Evolutionary conservation across 2,113 vertebrate genomes (phyloP).

Genomic region (Athene noctua): DNA sequence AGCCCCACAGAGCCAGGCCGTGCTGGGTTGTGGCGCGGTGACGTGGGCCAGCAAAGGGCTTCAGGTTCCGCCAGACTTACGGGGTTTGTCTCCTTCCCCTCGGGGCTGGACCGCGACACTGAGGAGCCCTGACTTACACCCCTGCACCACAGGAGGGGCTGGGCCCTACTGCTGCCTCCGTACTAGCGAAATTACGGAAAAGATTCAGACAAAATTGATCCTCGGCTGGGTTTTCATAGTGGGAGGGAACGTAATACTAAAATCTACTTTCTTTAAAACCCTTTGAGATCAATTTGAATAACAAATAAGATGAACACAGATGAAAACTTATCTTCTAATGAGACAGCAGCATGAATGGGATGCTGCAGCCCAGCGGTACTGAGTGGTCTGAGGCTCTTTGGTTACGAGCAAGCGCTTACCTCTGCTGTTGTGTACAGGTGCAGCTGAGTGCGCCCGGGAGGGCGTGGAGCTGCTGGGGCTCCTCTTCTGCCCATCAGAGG

Average conservation of each 20-base stretch:
- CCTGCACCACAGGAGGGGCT: background rate
- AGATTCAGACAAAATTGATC: background rate
- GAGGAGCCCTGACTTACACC: background rate
- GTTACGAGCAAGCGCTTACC: background rate
- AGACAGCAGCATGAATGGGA: background rate
- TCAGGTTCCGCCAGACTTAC: rapidly evolving
- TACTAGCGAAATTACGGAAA: background rate
- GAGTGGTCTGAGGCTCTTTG: background rate
- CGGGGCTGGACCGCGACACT: background rate
- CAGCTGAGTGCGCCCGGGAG: background rate
- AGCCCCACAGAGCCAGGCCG: rapidly evolving
- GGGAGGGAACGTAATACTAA: background rate
- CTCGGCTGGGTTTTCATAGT: background rate
- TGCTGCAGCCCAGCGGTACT: background rate
- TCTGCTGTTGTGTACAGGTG: background rate
- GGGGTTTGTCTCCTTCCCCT: background rate
- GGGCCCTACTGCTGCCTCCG: too few relatives aligned
- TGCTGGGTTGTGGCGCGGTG: background rate
- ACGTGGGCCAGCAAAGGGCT: too few relatives aligned
- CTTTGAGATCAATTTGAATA: background rate
- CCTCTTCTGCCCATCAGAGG: background rate
- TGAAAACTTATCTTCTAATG: background rate
- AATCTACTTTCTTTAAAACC: background rate
- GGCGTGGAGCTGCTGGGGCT: background rate
- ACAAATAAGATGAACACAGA: background rate